These are phyloP conservation scores for Neopelma chrysocephalum DNA, from an alignment of 2,797 vertebrate genomes.

Conservation along the genomic window DNA sequence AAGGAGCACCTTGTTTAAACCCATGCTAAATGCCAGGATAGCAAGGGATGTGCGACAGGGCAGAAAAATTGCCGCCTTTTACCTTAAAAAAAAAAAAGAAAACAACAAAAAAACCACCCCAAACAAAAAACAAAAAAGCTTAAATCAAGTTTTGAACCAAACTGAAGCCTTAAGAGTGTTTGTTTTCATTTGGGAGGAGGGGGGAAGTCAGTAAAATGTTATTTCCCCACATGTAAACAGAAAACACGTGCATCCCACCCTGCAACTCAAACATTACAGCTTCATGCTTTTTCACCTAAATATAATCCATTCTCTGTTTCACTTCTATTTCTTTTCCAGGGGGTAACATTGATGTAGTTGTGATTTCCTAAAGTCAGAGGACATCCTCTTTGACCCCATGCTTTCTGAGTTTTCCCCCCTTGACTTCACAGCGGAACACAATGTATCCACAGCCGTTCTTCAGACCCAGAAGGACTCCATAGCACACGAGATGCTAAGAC, in stretches of 20 bases:
- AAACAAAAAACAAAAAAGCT: neutral
- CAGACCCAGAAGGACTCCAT: neutral
- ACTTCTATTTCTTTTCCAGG: neutral
- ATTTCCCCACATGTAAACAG: neutral
- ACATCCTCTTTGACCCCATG: neutral
- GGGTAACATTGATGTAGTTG: neutral
- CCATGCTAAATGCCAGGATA: neutral
- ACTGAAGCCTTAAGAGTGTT: neutral
- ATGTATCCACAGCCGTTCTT: neutral
- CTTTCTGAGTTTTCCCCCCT: neutral
- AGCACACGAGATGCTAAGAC: neutral
- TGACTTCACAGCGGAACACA: neutral
- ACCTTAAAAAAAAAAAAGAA: too few species aligned
- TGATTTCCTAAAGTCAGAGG: neutral
- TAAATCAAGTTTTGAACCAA: neutral
- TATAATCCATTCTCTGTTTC: neutral
- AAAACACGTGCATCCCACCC: neutral
- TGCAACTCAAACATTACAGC: neutral
- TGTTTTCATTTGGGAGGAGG: neutral
- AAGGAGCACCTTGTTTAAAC: slow-evolving; percentile 49
- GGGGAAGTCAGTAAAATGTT: neutral
- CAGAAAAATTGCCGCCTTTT: neutral
- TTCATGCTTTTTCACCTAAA: neutral
- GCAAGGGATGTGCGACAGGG: neutral
- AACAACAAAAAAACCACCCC: too few species aligned